phyloP scores from a whole-genome alignment of 2,113 vertebrate species.

The Galeopterus variegatus region DNA sequence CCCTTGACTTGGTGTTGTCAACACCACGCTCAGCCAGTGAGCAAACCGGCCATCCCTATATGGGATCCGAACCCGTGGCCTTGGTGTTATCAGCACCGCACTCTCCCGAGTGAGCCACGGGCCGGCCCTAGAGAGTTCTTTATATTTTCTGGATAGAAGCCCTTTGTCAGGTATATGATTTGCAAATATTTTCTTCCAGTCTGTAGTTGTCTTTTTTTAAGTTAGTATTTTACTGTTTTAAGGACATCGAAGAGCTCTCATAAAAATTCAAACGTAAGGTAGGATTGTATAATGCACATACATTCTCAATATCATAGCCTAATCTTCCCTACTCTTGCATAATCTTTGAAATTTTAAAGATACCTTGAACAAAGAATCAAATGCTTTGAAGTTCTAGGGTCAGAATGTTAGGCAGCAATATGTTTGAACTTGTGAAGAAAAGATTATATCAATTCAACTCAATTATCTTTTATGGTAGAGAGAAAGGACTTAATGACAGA shows the following conservation, averaged over 20 bases:
- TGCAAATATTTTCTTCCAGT: neutral
- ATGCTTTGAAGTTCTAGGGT: neutral
- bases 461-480: neutral
- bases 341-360: conserved; percentile 4
- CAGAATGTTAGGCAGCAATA: neutral
- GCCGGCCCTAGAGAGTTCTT: neutral
- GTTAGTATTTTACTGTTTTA: neutral
- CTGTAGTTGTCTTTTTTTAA: neutral
- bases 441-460: neutral
- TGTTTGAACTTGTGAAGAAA: neutral
- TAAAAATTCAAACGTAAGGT: neutral
- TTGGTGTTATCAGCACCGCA: too few species aligned
- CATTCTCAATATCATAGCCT: neutral
- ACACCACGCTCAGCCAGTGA: too few species aligned
- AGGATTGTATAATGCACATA: neutral
- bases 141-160: neutral
- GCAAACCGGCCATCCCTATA: too few species aligned
- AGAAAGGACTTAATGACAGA: neutral
- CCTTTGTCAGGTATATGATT: conserved; percentile 1
- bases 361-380: neutral
- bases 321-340: neutral
- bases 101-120: too few species aligned
- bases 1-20: too few species aligned
- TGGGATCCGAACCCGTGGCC: too few species aligned
- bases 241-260: neutral